Conservation (phyloP, 1,140 invertebrate species). For the Tetraneura akinire region DNA sequence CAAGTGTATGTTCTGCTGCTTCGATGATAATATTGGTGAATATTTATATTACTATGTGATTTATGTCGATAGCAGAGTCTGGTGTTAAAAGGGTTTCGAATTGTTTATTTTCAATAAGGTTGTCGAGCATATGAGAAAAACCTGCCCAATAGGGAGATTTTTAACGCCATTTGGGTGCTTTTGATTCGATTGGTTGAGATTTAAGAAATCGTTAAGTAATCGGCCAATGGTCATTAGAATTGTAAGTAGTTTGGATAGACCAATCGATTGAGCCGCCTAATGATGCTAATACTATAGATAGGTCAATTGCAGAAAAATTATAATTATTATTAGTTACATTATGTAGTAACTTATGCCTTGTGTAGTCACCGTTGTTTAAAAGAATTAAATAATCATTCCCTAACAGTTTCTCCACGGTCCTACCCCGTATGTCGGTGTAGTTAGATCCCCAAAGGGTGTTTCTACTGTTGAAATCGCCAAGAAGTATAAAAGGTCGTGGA, state of each 20-base stretch:
- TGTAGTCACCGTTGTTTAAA: too few relatives aligned
- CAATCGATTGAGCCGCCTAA: not conserved
- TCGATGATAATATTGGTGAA: too few relatives aligned
- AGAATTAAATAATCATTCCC: not conserved
- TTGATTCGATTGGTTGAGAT: not conserved
- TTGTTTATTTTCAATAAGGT: not conserved
- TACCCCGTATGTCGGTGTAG: not conserved
- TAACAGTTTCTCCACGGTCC: not conserved
- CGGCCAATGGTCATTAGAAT: not conserved
- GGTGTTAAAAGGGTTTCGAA: too few relatives aligned
- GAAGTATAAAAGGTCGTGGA: not conserved
- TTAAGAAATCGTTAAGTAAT: not conserved
- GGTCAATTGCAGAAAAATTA: too few relatives aligned
- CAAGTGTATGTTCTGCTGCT: too few relatives aligned
- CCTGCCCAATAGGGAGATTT: not conserved
- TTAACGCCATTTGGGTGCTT: not conserved
- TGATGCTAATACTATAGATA: not conserved
- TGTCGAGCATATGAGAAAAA: not conserved
- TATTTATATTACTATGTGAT: too few relatives aligned
- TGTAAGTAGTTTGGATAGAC: not conserved
- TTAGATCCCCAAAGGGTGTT: not conserved
- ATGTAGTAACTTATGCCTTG: too few relatives aligned
- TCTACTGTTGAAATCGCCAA: not conserved
- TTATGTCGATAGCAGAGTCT: too few relatives aligned
- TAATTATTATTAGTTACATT: too few relatives aligned